Percentiles rank a stretch among this genome's conserved stretches.
These are phyloP conservation scores for Platyrinchus mystaceus DNA, from an alignment of 2,797 vertebrate genomes.

Conservation along the genomic window DNA sequence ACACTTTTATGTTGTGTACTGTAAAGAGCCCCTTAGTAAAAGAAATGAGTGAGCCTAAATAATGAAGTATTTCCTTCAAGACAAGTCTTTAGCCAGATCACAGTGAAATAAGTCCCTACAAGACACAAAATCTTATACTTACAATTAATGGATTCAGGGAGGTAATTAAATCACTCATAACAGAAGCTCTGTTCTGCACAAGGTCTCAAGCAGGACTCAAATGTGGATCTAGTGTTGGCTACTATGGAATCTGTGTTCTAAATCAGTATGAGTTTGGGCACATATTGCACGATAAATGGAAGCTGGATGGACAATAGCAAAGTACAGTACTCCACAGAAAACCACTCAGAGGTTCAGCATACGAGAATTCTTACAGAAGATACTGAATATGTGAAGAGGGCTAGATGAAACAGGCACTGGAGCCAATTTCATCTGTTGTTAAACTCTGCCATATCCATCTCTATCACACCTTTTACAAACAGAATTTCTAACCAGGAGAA, in stretches of 20 bases:
- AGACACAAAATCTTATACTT: not conserved
- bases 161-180: not conserved
- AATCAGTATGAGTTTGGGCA: not conserved
- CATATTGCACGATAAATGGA: not conserved
- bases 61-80: not conserved
- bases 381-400: not conserved
- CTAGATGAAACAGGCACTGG: not conserved
- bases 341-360: fast-evolving
- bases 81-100: not conserved
- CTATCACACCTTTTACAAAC: not conserved
- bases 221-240: not conserved
- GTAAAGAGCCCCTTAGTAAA: not conserved
- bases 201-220: not conserved
- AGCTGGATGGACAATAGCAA: not conserved
- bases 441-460: not conserved
- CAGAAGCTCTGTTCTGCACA: not conserved
- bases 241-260: not conserved
- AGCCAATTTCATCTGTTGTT: not conserved
- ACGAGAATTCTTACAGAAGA: not conserved
- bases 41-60: not conserved
- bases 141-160: not conserved
- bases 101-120: not conserved
- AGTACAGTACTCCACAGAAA: not conserved
- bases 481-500: not conserved
- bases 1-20: not conserved